phyloP scores from a whole-genome alignment of 2,888 invertebrate genomes.

The Trichopria drosophilae region DNA sequence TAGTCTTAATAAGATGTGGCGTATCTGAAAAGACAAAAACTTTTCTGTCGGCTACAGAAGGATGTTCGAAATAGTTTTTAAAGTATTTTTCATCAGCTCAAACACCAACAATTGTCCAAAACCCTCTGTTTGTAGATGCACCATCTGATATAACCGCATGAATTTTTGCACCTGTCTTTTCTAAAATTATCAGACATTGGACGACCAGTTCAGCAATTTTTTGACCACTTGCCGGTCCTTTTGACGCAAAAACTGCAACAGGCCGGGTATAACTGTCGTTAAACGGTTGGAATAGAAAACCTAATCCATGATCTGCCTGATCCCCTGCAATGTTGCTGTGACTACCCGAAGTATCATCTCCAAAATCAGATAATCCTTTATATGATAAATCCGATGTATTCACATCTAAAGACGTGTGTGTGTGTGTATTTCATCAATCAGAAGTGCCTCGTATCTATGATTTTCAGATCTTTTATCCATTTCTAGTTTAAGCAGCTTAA shows the following conservation, averaged over 20 bases:
- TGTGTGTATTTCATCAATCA: constrained; percentile 11
- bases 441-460: constrained; percentile 3
- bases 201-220: too few species aligned
- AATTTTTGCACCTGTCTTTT: too few species aligned
- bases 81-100: too few species aligned
- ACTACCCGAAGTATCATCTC: background rate
- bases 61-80: too few species aligned
- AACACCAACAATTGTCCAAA: too few species aligned
- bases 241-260: constrained; percentile 5
- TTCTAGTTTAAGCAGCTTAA: background rate
- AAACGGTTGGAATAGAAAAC: constrained; percentile 5
- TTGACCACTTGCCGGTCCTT: constrained; percentile 9
- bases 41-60: too few species aligned
- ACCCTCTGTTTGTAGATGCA: too few species aligned
- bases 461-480: constrained; percentile 2
- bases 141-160: too few species aligned
- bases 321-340: constrained; percentile 10
- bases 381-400: constrained; percentile 7
- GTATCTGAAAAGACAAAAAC: too few species aligned
- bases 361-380: too few species aligned
- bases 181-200: too few species aligned
- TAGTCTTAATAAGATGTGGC: too few species aligned
- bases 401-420: constrained; percentile 1
- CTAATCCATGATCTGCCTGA: constrained; percentile 6
- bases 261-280: constrained; percentile 5